phyloP scores from a whole-genome alignment of 2,113 vertebrate species.

The Geothlypis trichas region DNA sequence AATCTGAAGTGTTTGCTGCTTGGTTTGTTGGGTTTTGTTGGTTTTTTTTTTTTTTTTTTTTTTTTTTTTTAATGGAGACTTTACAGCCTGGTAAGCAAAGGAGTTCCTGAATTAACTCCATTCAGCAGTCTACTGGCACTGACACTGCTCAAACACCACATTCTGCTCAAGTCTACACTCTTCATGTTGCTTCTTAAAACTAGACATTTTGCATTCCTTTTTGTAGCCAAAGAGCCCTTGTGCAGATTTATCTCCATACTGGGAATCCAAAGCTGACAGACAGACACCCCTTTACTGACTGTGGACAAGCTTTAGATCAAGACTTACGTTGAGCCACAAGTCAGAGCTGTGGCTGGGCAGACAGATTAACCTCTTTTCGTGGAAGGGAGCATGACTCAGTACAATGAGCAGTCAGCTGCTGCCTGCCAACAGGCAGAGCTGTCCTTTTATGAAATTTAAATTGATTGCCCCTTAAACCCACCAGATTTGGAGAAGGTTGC shows the following conservation, averaged over 20 bases:
- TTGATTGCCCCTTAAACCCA: neutral
- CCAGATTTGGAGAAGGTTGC: neutral
- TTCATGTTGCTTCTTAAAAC: neutral
- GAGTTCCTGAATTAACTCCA: neutral
- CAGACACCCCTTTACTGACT: neutral
- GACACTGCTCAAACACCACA: neutral
- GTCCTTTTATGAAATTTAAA: neutral
- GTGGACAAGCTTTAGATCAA: neutral
- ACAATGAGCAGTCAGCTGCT: neutral
- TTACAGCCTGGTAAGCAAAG: neutral
- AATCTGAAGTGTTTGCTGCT: neutral
- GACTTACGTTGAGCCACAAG: neutral
- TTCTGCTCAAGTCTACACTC: neutral
- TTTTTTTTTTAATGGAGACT: neutral
- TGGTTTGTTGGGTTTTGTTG: neutral
- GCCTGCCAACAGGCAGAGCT: neutral
- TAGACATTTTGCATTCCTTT: neutral
- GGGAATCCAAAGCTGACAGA: neutral
- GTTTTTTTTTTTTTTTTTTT: too few relatives aligned
- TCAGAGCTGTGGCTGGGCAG: neutral
- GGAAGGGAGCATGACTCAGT: neutral
- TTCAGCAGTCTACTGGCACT: neutral
- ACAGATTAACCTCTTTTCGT: neutral
- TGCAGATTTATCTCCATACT: neutral
- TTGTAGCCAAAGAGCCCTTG: neutral